These are phyloP conservation scores for Paedocypris micromegethes DNA, from an alignment of 2,797 vertebrate genomes.

Conservation along the genomic window DNA sequence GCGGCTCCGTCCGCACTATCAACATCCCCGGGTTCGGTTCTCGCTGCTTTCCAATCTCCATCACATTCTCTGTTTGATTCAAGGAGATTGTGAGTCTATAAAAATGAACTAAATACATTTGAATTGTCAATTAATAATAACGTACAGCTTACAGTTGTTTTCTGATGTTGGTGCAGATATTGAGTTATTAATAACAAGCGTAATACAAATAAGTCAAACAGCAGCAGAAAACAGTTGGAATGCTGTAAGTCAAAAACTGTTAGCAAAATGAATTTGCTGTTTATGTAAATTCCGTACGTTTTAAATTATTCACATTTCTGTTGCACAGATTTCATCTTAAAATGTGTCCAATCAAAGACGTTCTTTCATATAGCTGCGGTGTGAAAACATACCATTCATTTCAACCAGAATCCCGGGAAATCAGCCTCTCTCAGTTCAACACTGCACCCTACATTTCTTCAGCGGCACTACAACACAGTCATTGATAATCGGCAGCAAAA, in stretches of 20 bases:
- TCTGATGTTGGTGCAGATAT: no score
- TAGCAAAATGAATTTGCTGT: constrained; percentile 4
- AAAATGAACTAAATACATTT: no score
- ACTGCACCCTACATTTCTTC: constrained; percentile 69
- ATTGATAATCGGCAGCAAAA: not conserved
- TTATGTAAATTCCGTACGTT: constrained; percentile 2
- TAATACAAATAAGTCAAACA: no score
- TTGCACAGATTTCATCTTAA: not conserved
- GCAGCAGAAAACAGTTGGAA: no score
- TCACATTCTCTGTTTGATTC: constrained; percentile 9
- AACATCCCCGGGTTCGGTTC: constrained; percentile 24
- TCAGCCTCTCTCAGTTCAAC: constrained; percentile 64
- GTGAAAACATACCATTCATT: constrained; percentile 2
- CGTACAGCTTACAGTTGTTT: no score
- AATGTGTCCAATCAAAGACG: no score
- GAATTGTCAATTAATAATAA: no score
- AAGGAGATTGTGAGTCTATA: not conserved
- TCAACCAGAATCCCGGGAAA: not conserved
- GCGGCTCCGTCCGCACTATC: constrained; percentile 20
- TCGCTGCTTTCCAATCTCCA: constrained; percentile 4
- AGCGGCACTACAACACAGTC: constrained; percentile 47
- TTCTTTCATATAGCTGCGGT: constrained; percentile 20
- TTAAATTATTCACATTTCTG: not conserved
- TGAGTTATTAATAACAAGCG: no score
- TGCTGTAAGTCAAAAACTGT: not conserved